Evolutionary conservation across 2,113 vertebrate species (phyloP), one percentile per base, ranked within the genome.

Genomic region (Callipepla squamata): DNA sequence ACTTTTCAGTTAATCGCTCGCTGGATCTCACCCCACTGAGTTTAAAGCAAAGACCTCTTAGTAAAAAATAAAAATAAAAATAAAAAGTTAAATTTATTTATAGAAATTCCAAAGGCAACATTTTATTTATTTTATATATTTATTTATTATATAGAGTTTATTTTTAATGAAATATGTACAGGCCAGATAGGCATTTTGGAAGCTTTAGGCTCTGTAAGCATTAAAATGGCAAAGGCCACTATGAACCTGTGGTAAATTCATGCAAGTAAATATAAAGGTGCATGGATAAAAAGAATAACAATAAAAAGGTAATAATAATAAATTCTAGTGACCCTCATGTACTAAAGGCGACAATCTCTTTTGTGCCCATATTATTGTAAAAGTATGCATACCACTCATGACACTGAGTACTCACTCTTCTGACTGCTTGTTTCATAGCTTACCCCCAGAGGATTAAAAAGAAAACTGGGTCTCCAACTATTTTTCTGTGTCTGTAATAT

Each of bases 81-180:
- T 85, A 94, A 98, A 98, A 98, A 94, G 94, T 98, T 98, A 98
- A 98, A 98, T 98, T 98, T 98, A 98, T 98, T 98, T 98, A 98
- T 98, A 98, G 98, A 98, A 98, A 98, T 98, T 98, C 98, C 98
- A 98, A 98, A 98, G 98, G 98, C 98, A 97, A 98, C 98, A 98
- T 98, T 98, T 98, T 98, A 98, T 98, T 98, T 98, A 98, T 98
- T 98, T 98, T 98, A 98, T 98, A 98, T 98, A 98, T 98, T 98
- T 98, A 98, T 98, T 98, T 98, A 98, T 98, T 98, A 98, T 98
- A 98, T 98, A 98, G 98, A 98, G 98, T 98, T 98, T 98, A 98
- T 98, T 98, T 98, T 98, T 98, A 98, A 98, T 98, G 98, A 98
- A 98, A 98, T 98, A 97, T 98, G 98, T 98, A 98, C 98, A 98